Conservation (phyloP, 2,888 invertebrate species). For the Drosophila pseudotalamancana region DNA sequence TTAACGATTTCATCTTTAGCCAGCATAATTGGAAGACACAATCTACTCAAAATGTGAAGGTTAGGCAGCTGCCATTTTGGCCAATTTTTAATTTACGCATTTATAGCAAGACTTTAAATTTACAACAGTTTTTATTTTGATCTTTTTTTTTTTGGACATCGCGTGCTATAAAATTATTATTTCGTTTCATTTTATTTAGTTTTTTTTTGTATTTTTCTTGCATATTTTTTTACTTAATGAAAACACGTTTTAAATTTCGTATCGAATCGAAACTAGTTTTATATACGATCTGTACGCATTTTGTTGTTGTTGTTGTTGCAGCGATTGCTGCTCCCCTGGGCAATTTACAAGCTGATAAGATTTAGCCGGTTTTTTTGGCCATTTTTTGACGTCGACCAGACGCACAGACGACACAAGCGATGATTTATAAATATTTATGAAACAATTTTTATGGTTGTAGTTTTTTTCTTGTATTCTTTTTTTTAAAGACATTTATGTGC, state of each 20-base stretch:
- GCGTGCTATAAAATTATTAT: conserved; percentile 26
- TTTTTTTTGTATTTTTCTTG: conserved; percentile 10
- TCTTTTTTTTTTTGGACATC: conserved; percentile 10
- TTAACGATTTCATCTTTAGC: conserved; percentile 21
- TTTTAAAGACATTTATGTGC: conserved; percentile 50
- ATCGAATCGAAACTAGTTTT: conserved; percentile 60
- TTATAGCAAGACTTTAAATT: conserved; percentile 53
- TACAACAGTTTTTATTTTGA: conserved; percentile 52
- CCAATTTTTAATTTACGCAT: conserved; percentile 64
- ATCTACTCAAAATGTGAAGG: conserved; percentile 61
- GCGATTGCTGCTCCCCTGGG: conserved; percentile 34
- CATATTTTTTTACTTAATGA: conserved; percentile 27
- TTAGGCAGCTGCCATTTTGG: conserved; percentile 51
- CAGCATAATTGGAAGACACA: conserved; percentile 16
- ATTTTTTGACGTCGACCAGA: conserved; percentile 42
- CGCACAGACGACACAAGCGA: conserved; percentile 46
- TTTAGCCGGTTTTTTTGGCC: conserved; percentile 45
- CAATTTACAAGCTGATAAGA: conserved; percentile 55
- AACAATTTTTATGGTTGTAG: conserved; percentile 58
- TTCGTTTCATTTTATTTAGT: too few species aligned
- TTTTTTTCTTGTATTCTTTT: conserved; percentile 26
- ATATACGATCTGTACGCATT: conserved; percentile 49
- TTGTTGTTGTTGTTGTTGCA: conserved; percentile 19
- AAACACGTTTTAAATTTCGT: conserved; percentile 59
- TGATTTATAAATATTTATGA: conserved; percentile 71